These are phyloP conservation scores for Catharus minimus DNA, from an alignment of 2,113 vertebrate genomes.

Conservation along the genomic window DNA sequence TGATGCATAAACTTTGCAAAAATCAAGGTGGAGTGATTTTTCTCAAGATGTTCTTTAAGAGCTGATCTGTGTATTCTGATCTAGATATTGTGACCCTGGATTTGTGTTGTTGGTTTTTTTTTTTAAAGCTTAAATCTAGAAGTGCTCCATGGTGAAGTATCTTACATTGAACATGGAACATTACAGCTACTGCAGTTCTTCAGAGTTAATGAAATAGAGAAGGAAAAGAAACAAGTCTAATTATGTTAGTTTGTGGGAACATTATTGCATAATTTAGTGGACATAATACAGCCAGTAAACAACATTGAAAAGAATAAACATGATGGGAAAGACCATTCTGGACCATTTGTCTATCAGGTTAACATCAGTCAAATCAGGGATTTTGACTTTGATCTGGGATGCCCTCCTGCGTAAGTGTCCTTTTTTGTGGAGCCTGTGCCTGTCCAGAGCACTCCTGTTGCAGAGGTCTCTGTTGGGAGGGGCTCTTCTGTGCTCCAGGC, in stretches of 20 bases:
- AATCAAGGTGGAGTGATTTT: background rate
- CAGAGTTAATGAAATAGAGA: slow-evolving; percentile 49
- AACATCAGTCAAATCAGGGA: slow-evolving; percentile 93
- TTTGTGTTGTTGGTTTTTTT: background rate
- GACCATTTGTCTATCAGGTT: slow-evolving; percentile 98
- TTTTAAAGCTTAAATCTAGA: slow-evolving; percentile 8
- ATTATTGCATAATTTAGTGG: slow-evolving; percentile 75
- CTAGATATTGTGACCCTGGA: slow-evolving; percentile 14
- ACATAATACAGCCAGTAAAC: slow-evolving; percentile 97
- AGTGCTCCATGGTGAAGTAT: slow-evolving; percentile 48
- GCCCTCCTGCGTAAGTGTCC: slow-evolving; percentile 82
- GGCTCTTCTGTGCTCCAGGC: slow-evolving; percentile 88
- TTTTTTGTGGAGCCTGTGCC: slow-evolving; percentile 81
- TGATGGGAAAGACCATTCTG: slow-evolving; percentile 90
- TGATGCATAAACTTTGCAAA: slow-evolving; percentile 18
- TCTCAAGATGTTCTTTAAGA: slow-evolving; percentile 8
- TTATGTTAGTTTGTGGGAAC: background rate
- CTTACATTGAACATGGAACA: slow-evolving; percentile 63
- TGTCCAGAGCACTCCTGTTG: slow-evolving; percentile 77
- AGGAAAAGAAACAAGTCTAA: slow-evolving; percentile 44
- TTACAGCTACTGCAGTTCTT: slow-evolving; percentile 60
- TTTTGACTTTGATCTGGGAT: slow-evolving; percentile 94
- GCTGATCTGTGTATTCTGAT: slow-evolving; percentile 23
- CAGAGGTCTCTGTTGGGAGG: slow-evolving; percentile 83
- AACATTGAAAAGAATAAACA: slow-evolving; percentile 92